Base-by-base conservation (phyloP, 2,888 invertebrate species). In the Villa cingulata region DNA sequence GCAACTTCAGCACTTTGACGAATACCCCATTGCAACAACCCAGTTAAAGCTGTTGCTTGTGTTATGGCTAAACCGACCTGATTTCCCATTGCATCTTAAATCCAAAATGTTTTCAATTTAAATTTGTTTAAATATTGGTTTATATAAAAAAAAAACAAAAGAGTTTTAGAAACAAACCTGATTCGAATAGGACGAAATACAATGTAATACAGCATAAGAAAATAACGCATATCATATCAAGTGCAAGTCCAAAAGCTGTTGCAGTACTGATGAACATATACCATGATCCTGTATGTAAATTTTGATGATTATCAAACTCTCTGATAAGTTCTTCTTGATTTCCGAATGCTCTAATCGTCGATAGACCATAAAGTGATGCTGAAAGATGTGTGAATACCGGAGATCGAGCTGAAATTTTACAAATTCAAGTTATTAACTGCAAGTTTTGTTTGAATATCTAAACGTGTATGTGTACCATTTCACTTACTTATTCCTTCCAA, bases 371-470 rank as follows among this genome's bases (percentile, higher is more conserved):
- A 1, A 88, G 69, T 0, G 84, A 80, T 16, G 84, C 80, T 43
- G 81, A 80, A 19, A 88, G 72, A 68, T 86, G 83, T 1, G 84
- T 79, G 59, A 84, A 88, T 0, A 88, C 81, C 1, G 88, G 88
- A 58, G 86, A 86, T 53, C 83, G 77, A 17, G 81, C 86, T 86
- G 65, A 16, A 60, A 23, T n/a, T n/a, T n/a, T n/a, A n/a, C n/a
- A n/a, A n/a, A n/a, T n/a, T n/a, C n/a, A n/a, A n/a, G n/a, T n/a
- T n/a, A n/a, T n/a, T n/a, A n/a, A n/a, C n/a, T n/a, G n/a, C n/a
- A n/a, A n/a, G n/a, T n/a, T n/a, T n/a, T n/a, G n/a, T n/a, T n/a
- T n/a, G n/a, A n/a, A n/a, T n/a, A n/a, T n/a, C n/a, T n/a, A n/a
- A n/a, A n/a, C n/a, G n/a, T n/a, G n/a, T n/a, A n/a, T n/a, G n/a